Evolutionary conservation across 2,888 invertebrate species (phyloP).

Genomic region (Eupithecia exiguata): DNA sequence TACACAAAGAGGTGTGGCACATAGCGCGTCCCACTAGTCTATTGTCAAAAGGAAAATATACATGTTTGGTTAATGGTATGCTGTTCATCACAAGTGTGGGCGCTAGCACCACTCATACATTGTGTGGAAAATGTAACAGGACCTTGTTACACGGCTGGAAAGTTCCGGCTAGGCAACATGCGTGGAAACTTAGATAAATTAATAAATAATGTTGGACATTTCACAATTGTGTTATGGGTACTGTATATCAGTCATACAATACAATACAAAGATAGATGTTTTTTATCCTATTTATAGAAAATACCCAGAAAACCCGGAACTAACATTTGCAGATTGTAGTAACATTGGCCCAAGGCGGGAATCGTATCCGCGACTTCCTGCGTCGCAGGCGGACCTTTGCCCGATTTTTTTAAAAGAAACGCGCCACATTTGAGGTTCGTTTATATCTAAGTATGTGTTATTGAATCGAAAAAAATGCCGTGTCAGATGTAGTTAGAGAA

Average conservation of each 20-base stretch:
- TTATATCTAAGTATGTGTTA: neutral
- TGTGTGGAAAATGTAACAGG: slow-evolving; percentile 39
- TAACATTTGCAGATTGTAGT: too few relatives aligned
- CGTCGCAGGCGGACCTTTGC: too few relatives aligned
- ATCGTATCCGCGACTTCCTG: too few relatives aligned
- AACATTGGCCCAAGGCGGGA: too few relatives aligned
- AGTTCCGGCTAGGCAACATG: neutral
- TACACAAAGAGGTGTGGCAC: slow-evolving; percentile 12
- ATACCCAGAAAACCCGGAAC: too few relatives aligned
- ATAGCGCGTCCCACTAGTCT: neutral
- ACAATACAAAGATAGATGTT: too few relatives aligned
- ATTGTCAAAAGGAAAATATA: slow-evolving; percentile 23
- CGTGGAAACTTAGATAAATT: neutral
- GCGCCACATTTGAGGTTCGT: too few relatives aligned
- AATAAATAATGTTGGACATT: too few relatives aligned
- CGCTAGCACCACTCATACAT: slow-evolving; percentile 33
- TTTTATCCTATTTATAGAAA: too few relatives aligned
- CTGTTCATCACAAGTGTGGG: slow-evolving; percentile 42
- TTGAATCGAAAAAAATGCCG: neutral
- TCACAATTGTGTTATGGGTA: too few relatives aligned
- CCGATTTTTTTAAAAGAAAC: too few relatives aligned
- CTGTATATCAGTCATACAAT: too few relatives aligned
- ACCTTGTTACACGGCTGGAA: slow-evolving; percentile 26
- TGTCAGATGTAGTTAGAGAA: neutral
- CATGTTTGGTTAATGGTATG: slow-evolving; percentile 35